Evolutionary conservation across 2,797 vertebrate species (phyloP).

Genomic region (Nothura maculosa): DNA sequence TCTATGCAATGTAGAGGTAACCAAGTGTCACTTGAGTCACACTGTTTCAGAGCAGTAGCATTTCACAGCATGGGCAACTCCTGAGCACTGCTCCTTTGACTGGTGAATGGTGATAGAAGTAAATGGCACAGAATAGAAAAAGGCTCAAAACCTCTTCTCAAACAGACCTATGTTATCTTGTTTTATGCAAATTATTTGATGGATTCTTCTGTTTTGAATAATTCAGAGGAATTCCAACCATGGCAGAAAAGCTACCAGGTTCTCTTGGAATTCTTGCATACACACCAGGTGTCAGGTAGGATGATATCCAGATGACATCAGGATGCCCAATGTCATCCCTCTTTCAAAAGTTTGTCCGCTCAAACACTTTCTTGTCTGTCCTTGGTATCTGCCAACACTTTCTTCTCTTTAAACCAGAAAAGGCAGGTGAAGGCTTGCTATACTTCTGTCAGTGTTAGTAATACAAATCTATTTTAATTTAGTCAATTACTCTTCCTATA

Average conservation of each 20-base stretch:
- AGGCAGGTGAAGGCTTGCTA: neutral
- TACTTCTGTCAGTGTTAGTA: neutral
- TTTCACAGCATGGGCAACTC: neutral
- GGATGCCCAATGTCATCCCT: neutral
- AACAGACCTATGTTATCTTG: neutral
- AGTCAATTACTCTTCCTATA: neutral
- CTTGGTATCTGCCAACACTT: neutral
- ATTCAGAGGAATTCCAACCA: neutral
- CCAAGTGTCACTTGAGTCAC: rapidly evolving
- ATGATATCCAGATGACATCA: too few species aligned
- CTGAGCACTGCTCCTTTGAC: neutral
- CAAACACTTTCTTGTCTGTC: neutral
- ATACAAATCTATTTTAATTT: neutral
- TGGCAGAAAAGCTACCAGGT: neutral
- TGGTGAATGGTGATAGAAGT: neutral
- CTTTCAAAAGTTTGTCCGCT: neutral
- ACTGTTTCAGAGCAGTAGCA: neutral
- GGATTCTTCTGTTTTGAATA: neutral
- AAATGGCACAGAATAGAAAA: neutral
- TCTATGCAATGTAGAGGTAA: neutral
- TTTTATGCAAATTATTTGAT: neutral
- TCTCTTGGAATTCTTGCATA: neutral
- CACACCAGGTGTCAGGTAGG: neutral
- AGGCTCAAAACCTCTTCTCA: neutral
- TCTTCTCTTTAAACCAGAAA: neutral